These are phyloP conservation scores for Rousettus madagascariensis DNA, from an alignment of 2,797 vertebrate species.

Conservation along the genomic window DNA sequence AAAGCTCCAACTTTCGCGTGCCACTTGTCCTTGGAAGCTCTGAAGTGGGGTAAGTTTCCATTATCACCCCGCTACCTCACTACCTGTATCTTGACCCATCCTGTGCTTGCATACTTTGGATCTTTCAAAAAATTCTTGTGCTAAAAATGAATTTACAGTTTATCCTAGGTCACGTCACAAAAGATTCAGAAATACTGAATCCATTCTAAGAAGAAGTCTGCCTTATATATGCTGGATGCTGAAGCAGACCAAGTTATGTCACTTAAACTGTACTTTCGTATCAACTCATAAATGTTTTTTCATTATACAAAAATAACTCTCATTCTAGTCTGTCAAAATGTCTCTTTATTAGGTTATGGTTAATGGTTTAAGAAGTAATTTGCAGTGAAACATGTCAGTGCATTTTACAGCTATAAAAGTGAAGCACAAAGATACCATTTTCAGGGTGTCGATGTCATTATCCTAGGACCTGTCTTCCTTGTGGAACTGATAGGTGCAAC, in stretches of 20 bases:
- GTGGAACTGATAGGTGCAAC: background rate
- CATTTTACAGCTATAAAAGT: conserved; percentile 63
- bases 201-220: background rate
- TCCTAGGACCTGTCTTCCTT: background rate
- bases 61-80: background rate
- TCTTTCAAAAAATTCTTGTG: background rate
- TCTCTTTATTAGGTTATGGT: conserved; percentile 52
- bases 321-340: conserved; percentile 61
- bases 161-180: background rate
- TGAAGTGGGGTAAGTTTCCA: background rate
- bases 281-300: conserved; percentile 62
- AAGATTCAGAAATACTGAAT: background rate
- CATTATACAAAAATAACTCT: conserved; percentile 57
- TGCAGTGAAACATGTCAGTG: conserved; percentile 59
- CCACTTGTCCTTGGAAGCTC: background rate
- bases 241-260: background rate
- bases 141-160: background rate
- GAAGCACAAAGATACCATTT: background rate
- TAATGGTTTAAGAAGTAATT: conserved; percentile 65
- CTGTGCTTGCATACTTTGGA: background rate
- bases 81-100: background rate
- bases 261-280: conserved; percentile 63
- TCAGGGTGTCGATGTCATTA: background rate
- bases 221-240: background rate
- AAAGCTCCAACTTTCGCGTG: background rate